Percentiles rank a stretch among this genome's conserved stretches.
These are phyloP conservation scores for Lophius piscatorius DNA, from an alignment of 2,113 vertebrate genomes.

Conservation along the genomic window DNA sequence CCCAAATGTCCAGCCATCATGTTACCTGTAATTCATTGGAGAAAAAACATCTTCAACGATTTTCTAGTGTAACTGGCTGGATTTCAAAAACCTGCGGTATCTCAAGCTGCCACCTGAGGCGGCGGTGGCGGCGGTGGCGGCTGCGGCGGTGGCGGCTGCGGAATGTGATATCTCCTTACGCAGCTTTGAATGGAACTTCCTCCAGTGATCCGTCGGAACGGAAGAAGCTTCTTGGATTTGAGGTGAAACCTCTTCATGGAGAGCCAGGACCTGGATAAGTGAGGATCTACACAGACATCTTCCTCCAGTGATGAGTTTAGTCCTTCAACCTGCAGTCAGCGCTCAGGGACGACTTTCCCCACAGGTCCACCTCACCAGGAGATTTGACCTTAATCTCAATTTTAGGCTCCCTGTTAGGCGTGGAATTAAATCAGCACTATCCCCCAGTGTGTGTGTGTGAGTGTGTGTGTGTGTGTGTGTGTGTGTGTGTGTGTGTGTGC, in stretches of 20 bases:
- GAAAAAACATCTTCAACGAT: not conserved
- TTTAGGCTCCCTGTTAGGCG: conserved; percentile 57
- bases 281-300: too few species aligned
- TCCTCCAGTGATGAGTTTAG: conserved; percentile 41
- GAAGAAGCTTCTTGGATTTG: too few species aligned
- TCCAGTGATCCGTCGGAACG: too few species aligned
- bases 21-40: conserved; percentile 5
- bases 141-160: too few species aligned
- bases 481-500: conserved; percentile 12
- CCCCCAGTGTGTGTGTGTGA: conserved; percentile 27
- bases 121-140: too few species aligned
- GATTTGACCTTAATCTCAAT: conserved; percentile 69
- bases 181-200: too few species aligned
- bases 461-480: conserved; percentile 32
- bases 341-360: conserved; percentile 55
- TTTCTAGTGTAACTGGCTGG: not conserved
- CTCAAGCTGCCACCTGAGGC: conserved; percentile 31
- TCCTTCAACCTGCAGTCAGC: conserved; percentile 59
- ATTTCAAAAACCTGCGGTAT: conserved; percentile 22
- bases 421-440: conserved; percentile 66
- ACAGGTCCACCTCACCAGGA: conserved; percentile 44
- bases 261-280: too few species aligned
- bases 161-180: conserved; percentile 26
- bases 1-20: not conserved
- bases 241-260: too few species aligned